Evolutionary conservation across 2,888 invertebrate species (phyloP).

Genomic region (Drosophila anomalipes): DNA sequence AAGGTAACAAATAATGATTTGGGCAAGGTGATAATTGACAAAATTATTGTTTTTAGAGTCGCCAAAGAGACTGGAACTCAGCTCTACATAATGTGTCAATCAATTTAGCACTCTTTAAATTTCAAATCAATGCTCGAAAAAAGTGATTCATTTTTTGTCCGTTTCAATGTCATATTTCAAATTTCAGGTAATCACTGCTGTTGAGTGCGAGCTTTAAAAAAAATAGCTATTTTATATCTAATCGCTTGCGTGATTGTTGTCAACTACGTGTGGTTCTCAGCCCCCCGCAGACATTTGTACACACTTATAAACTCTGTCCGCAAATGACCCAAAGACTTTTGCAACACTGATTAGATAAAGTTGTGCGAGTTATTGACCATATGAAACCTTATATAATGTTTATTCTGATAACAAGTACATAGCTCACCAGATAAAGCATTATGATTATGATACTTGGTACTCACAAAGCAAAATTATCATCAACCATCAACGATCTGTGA

Average conservation of each 20-base stretch:
- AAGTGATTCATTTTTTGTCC: not conserved
- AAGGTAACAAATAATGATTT: slow-evolving; percentile 4
- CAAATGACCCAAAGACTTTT: slow-evolving; percentile 18
- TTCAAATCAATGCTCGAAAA: not conserved
- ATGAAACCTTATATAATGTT: not conserved
- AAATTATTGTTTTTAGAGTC: slow-evolving; percentile 12
- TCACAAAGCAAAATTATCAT: slow-evolving; percentile 91
- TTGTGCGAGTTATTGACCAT: slow-evolving; percentile 27
- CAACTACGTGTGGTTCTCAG: not conserved
- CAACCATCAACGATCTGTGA: slow-evolving; percentile 93
- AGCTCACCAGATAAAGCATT: slow-evolving; percentile 84
- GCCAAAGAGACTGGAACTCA: not conserved
- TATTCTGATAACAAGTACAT: slow-evolving; percentile 72
- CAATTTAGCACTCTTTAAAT: not conserved
- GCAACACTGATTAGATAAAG: slow-evolving; percentile 35
- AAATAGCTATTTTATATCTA: slow-evolving; percentile 3
- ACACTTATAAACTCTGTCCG: not conserved
- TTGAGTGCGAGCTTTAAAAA: not conserved
- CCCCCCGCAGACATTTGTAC: not conserved
- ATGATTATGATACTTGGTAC: slow-evolving; percentile 92
- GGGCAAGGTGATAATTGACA: slow-evolving; percentile 46
- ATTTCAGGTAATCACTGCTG: not conserved
- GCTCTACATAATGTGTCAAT: not conserved
- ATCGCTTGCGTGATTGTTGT: slow-evolving; percentile 15
- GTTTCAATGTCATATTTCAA: not conserved